Evolutionary conservation across 64 coral and sea anemone genomes (phyloP), one percentile per base, ranked within the genome.

Genomic region (Montipora foliosa): DNA sequence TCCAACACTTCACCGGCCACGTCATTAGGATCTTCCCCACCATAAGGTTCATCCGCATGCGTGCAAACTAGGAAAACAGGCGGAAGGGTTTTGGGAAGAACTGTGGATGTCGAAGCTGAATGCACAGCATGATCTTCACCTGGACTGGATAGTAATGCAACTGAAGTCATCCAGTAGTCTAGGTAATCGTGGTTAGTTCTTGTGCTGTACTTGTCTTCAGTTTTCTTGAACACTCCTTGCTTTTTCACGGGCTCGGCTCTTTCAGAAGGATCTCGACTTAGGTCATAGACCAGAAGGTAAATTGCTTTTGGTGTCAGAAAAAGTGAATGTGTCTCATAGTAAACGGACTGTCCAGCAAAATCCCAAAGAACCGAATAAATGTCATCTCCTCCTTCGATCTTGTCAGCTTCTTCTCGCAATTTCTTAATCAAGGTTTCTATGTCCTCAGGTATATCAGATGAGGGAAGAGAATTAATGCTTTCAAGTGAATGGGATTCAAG

Each of bases 321-420:
- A 17, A 91, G 20, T 20, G 79, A 20, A n/a, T 83, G 81, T 10
- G 81, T 83, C 6, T 19, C 37, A 60, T 83, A 83, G 19, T 37
- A 83, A 13, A 90, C 89, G 3, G 89, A 91, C 48, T 91, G 78
- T 4, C 89, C 89, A 19, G 74, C 89, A 81, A 90, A 90, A 49
- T 90, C 89, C 77, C 88, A 90, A 6, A 90, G 19, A n/a, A 45
- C 62, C 1, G 48, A 17, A 78, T 79, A 79, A 16, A 90, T 24
- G 6, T 79, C 88, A 16, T 78, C 76, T 66, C 25, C 52, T 53
- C 11, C 3, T 14, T 6, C 1, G 1, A 66, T 60, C 24, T 82
- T 3, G 20, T 82, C 64, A 49, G 37, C 74, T n/a, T 62, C 62
- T 8, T 45, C 13, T 7, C 55, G 89, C 44, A 91, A n/a, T 22